phyloP scores from a whole-genome alignment of 2,113 vertebrate species.

The Zingel zingel region DNA sequence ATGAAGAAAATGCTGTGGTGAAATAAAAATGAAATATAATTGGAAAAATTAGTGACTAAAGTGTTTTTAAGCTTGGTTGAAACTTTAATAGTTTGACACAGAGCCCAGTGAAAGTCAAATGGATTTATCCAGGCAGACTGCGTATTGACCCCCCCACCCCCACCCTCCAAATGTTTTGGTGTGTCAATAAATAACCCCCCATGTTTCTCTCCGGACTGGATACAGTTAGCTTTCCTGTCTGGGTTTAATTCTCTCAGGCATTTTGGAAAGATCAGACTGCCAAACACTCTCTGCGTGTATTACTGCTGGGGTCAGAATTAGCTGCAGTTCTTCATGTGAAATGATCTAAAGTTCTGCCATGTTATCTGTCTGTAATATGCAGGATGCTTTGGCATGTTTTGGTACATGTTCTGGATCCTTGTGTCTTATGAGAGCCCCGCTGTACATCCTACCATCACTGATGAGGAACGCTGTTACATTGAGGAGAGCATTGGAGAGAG shows the following conservation, averaged over 20 bases:
- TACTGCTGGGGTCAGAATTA: conserved; percentile 24
- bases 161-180: conserved; percentile 66
- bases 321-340: neutral
- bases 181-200: conserved; percentile 68
- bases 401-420: conserved; percentile 99
- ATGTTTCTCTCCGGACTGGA: conserved; percentile 48
- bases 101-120: conserved; percentile 74
- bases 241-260: conserved; percentile 58
- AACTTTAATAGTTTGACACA: conserved; percentile 35
- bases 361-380: conserved; percentile 31
- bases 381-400: conserved; percentile 96
- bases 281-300: conserved; percentile 2
- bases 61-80: conserved; percentile 27
- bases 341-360: conserved; percentile 7
- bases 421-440: conserved; percentile 98
- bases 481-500: conserved; percentile 99
- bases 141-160: conserved; percentile 73
- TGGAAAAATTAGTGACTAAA: neutral
- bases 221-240: conserved; percentile 63
- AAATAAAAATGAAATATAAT: neutral
- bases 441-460: conserved; percentile 94
- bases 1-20: neutral
- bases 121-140: conserved; percentile 73
- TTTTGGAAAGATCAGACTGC: conserved; percentile 56
- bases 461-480: conserved; percentile 97